phyloP scores from a whole-genome alignment of 1,140 invertebrate species.

The Dreissena rostriformis region DNA sequence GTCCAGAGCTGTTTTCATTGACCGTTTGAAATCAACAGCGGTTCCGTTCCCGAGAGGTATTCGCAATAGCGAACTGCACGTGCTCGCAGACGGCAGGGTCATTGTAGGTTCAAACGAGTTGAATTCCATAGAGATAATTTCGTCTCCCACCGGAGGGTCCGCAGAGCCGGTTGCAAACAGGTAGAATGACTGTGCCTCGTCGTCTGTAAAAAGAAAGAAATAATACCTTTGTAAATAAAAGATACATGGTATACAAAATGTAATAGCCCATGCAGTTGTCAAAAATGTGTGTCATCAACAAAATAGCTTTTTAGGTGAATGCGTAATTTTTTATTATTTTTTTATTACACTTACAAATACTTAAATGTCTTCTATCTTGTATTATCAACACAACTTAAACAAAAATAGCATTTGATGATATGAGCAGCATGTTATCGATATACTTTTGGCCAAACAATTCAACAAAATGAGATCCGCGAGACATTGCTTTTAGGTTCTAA shows the following conservation, averaged over 20 bases:
- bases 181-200: slow-evolving; percentile 13
- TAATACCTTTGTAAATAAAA: not conserved
- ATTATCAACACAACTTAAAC: too few species aligned
- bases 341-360: too few species aligned
- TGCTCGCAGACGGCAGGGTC: slow-evolving; percentile 12
- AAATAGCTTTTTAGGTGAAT: not conserved
- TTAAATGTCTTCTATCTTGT: too few species aligned
- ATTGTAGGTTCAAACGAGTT: slow-evolving; percentile 1
- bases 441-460: too few species aligned
- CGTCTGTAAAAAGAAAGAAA: not conserved
- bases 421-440: too few species aligned
- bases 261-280: not conserved
- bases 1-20: slow-evolving; percentile 15
- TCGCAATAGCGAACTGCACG: slow-evolving; percentile 19
- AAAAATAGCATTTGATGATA: too few species aligned
- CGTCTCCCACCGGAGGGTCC: slow-evolving; percentile 34
- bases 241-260: not conserved
- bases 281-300: not conserved
- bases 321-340: not conserved
- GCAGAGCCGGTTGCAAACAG: slow-evolving; percentile 38
- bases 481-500: too few species aligned
- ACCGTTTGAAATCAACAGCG: slow-evolving; percentile 15
- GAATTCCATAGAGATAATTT: slow-evolving; percentile 13
- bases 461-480: too few species aligned
- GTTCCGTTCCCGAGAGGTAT: slow-evolving; percentile 36